A percentile compares a stretch with the other conserved stretches of the same genome.
phyloP scores from a whole-genome alignment of 2,797 vertebrate genomes.

The Dipus sagitta region DNA sequence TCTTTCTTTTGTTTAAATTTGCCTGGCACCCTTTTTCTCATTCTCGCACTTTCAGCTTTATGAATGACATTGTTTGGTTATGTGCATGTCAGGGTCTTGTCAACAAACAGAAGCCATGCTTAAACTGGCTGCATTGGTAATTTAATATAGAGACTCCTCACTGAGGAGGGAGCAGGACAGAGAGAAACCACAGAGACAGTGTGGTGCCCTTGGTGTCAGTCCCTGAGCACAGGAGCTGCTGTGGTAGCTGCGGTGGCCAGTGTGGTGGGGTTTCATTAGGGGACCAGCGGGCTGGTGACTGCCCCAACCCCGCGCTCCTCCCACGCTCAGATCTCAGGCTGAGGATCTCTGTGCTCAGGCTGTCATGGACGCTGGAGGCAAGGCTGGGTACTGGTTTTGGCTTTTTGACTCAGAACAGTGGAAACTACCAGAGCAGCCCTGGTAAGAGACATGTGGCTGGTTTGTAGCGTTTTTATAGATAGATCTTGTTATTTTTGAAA shows the following conservation, averaged over 20 bases:
- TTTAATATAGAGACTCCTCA: not conserved
- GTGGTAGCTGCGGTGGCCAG: not conserved
- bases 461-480: not conserved
- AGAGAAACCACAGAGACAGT: not conserved
- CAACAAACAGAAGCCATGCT: not conserved
- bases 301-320: not conserved
- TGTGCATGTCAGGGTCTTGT: not conserved
- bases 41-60: conserved; percentile 17
- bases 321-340: not conserved
- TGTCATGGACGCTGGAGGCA: not conserved
- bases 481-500: not conserved
- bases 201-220: not conserved
- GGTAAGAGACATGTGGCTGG: not conserved
- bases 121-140: not conserved
- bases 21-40: not conserved
- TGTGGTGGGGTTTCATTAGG: not conserved
- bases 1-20: not conserved
- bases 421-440: not conserved
- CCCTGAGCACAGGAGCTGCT: not conserved
- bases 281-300: not conserved
- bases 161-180: not conserved
- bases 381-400: not conserved
- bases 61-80: not conserved
- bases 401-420: not conserved
- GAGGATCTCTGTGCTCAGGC: not conserved